Base-by-base conservation (phyloP, 2,113 vertebrate species). In the Ammodytes dubius region DNA sequence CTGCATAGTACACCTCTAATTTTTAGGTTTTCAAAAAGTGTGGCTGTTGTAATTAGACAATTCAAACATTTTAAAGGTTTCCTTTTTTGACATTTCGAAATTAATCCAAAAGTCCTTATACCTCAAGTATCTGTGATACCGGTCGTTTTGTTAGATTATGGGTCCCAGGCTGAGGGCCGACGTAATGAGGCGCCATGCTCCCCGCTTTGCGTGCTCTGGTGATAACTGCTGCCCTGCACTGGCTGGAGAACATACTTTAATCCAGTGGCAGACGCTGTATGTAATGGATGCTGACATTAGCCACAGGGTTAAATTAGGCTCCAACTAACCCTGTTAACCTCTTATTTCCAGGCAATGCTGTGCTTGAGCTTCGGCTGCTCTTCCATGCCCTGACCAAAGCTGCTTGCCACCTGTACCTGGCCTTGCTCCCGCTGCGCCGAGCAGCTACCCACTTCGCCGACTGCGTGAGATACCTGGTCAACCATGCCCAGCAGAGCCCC, bases 401-500 rank as follows among this genome's bases (percentile, higher is more conserved):
- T 0, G 83, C 86, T 73, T 94, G 92, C 60, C 94, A 94, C 91
- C 88, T 94, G 88, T 95, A 94, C 86, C 89, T 94, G 86, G 93
- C 89, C 37, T 67, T 95, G 52, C 87, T 95, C 69, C 91, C 88
- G 45, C 88, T 94, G 85, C 93, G 93, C 53, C 69, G 87, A 1
- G 92, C 91, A 11, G 63, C 39, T 53, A 15, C 60, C 27, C 92
- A 94, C 87, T 86, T 93, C 57, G 71, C 73, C 58, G 88, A 90
- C 79, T 77, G 84, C 13, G 78, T 45, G 0, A 14, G 87, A 5
- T 74, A 86, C 81, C 75, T 91, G 64, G 0, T 88, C 66, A 86
- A 11, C 70, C 78, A 90, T 65, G 77, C 73, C 54, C 90, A 94
- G 74, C 86, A 88, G 3, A 9, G 37, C 35, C 70, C 87, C 1